These are phyloP conservation scores for Podarcis raffonei DNA, from an alignment of 2,113 vertebrate species.

Conservation along the genomic window DNA sequence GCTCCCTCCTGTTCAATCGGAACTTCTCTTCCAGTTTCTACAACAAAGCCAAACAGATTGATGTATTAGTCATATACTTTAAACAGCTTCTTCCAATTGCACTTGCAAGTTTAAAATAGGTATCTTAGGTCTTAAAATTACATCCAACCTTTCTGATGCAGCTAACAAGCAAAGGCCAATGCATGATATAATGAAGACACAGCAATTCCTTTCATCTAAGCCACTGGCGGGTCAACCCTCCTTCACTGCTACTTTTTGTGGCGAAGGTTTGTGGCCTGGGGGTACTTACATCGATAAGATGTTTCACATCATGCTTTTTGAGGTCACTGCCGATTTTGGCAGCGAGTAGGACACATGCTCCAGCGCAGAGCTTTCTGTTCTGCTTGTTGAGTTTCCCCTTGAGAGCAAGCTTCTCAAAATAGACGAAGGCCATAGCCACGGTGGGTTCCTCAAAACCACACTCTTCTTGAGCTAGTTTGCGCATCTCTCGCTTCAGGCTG, in stretches of 20 bases:
- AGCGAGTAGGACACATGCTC: conserved; percentile 93
- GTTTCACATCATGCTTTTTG: conserved; percentile 96
- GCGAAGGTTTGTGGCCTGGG: background rate
- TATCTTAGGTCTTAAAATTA: background rate
- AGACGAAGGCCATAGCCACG: conserved; percentile 97
- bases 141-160: background rate
- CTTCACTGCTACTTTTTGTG: background rate
- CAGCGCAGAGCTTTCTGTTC: conserved; percentile 97
- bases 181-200: background rate
- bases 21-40: conserved; percentile 99
- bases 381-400: conserved; percentile 98
- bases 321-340: conserved; percentile 98
- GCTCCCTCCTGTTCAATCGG: conserved; percentile 93
- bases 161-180: background rate
- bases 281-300: conserved; percentile 92
- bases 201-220: background rate
- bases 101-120: background rate
- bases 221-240: background rate
- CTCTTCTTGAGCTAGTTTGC: conserved; percentile 93
- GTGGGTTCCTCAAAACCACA: conserved; percentile 95
- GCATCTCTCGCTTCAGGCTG: conserved; percentile 96
- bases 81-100: fast-evolving
- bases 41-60: conserved; percentile 8
- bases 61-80: background rate
- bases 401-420: conserved; percentile 98